Evolutionary conservation across 30 jellyfish, hydroid and myxozoan species (phyloP).

Genomic region (Turritopsis dohrnii): DNA sequence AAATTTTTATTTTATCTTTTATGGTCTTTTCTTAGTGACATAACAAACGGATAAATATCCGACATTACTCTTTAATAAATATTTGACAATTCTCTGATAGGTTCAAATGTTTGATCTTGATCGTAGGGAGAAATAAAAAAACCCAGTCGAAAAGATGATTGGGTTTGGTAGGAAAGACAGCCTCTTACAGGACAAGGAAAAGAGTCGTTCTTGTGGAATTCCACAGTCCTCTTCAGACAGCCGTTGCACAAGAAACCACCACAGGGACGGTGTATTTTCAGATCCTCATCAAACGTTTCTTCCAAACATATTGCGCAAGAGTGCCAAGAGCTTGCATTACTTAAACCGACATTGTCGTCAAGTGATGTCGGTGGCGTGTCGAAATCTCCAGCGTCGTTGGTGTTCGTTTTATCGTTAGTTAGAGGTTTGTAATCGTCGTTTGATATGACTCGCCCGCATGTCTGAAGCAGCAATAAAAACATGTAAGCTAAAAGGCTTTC

Average conservation of each 20-base stretch:
- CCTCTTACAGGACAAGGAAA: conserved; percentile 89
- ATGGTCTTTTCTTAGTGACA: too few relatives aligned
- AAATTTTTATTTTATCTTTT: too few relatives aligned
- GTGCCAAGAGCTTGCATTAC: conserved; percentile 59
- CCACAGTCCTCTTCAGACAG: conserved; percentile 63
- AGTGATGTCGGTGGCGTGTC: too few relatives aligned
- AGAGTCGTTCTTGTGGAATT: conserved; percentile 43
- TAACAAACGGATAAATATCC: too few relatives aligned
- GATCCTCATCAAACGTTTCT: conserved; percentile 79
- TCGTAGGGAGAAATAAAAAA: too few relatives aligned
- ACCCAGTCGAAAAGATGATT: neutral
- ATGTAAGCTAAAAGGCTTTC: too few relatives aligned
- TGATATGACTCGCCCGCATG: neutral
- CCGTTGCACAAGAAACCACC: conserved; percentile 68
- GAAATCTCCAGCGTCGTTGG: too few relatives aligned
- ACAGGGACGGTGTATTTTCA: conserved; percentile 54
- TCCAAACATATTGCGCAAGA: conserved; percentile 84
- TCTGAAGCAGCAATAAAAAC: neutral
- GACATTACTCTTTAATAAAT: too few relatives aligned
- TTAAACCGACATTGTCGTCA: neutral
- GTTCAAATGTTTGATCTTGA: too few relatives aligned
- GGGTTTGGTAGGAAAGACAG: neutral
- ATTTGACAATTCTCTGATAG: too few relatives aligned
- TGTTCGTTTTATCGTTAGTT: neutral
- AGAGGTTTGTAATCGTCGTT: neutral